Evolutionary conservation across 2,113 vertebrate species (phyloP), one percentile per base, ranked within the genome.

Genomic region (Genyomyrus donnyi): DNA sequence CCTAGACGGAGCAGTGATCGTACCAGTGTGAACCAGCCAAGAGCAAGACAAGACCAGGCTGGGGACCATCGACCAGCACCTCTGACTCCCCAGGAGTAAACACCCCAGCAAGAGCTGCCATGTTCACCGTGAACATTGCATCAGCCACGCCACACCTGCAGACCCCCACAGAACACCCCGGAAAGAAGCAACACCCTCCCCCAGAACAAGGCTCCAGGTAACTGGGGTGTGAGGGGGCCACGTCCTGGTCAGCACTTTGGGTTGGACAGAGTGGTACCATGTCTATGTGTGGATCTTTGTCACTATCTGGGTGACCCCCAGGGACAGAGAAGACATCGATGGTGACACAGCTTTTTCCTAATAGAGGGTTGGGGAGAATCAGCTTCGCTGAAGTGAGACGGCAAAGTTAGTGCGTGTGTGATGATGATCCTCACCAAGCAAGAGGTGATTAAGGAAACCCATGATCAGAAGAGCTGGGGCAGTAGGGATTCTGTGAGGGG

Each of bases 1-100:
- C 74, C 35, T 42, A 42, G 74, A 80, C 15, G 3, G 1, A 39
- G 35, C 17, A 39, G 35, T 42, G 74, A 80, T 35, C 2, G 0
- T 80, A 80, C 74, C 35, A 8, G 35, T 42, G 35, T 39, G 17
- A 42, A 42, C 39, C 39, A 42, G 35, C 35, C 21, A 85, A 66
- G 88, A 89, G 84, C 89, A 83, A 88, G 90, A 90, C 77, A 89
- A 90, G 91, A 89, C 91, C 53, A 92, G 92, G 13, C 89, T 27
- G 62, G 27, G 62, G n/a, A 10, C 27, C 27, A 27, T 70, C 10
- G 3, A 70, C n/a, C 27, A 70, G 62, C 10, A 70, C n/a, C n/a
- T 70, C 3, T 1, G 3, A 31, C 1, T 70, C 62, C n/a, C 27
- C 27, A 92, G 84, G 90, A 90, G 91, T 83, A 62, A 91, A 27